These are phyloP conservation scores for Pachliopta kotzebuea DNA, from an alignment of 2,888 invertebrate genomes.

Conservation along the genomic window DNA sequence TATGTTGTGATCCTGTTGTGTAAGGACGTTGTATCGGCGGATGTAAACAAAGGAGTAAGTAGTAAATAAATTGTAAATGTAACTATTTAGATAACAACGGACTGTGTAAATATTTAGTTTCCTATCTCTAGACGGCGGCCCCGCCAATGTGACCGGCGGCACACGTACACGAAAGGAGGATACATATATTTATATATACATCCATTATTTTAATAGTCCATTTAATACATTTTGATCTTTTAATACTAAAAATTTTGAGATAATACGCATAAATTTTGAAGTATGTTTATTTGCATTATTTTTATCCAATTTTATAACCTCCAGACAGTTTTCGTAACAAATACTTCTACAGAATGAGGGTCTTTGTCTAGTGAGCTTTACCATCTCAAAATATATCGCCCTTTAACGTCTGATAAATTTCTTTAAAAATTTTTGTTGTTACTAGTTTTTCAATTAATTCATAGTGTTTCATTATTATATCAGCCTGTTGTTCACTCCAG, in stretches of 20 bases:
- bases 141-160: background rate
- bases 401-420: background rate
- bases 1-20: background rate
- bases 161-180: background rate
- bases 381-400: background rate
- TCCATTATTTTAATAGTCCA: background rate
- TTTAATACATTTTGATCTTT: background rate
- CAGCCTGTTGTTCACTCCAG: too few relatives aligned
- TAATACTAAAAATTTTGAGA: too few relatives aligned
- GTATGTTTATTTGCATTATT: too few relatives aligned
- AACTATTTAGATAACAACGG: slow-evolving; percentile 15
- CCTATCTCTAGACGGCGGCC: slow-evolving; percentile 46
- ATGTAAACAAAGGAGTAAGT: slow-evolving; percentile 14
- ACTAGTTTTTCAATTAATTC: too few relatives aligned
- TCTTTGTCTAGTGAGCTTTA: background rate
- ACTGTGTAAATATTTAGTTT: slow-evolving; percentile 53
- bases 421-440: too few relatives aligned
- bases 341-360: background rate
- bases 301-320: too few relatives aligned
- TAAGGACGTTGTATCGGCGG: background rate
- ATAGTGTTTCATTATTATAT: too few relatives aligned
- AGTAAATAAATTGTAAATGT: slow-evolving; percentile 32
- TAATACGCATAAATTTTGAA: too few relatives aligned
- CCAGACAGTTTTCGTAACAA: too few relatives aligned
- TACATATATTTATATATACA: background rate